Evolutionary conservation across 2,113 vertebrate species (phyloP).

Genomic region (Cisticola juncidis): DNA sequence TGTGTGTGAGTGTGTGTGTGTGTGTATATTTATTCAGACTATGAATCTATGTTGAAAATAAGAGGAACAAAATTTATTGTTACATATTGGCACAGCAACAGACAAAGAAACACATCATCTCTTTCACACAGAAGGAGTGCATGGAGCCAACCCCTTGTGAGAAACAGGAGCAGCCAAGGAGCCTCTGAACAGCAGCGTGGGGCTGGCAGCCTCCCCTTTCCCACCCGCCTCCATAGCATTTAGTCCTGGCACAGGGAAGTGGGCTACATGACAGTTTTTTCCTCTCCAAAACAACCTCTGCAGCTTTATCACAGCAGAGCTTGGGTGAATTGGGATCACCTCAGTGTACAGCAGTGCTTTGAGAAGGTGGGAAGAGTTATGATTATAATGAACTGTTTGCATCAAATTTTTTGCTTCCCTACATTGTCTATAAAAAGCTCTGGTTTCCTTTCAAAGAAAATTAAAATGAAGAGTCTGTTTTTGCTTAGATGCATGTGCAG

Average conservation of each 20-base stretch:
- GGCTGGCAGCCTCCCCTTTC: background rate
- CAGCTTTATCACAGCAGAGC: background rate
- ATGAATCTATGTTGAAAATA: background rate
- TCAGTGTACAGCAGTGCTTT: fast-evolving
- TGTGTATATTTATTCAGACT: background rate
- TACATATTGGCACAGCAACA: background rate
- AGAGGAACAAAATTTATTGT: background rate
- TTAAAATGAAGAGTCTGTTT: background rate
- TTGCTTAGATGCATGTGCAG: background rate
- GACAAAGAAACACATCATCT: background rate
- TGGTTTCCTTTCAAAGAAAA: slow-evolving; percentile 7
- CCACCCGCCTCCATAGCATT: background rate
- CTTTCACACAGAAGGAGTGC: background rate
- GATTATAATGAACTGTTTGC: background rate
- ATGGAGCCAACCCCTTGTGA: background rate
- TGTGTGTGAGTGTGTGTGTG: too few species aligned
- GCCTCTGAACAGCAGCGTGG: fast-evolving
- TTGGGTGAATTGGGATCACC: background rate
- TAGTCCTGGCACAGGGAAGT: background rate
- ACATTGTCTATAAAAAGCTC: background rate
- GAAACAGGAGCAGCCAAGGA: background rate
- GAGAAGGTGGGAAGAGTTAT: background rate
- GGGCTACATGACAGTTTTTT: background rate
- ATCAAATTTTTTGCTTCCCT: background rate
- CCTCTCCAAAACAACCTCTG: background rate